Conservation (phyloP, 35 echinoderm and acorn worm genomes). For the Chiridota heheva region DNA sequence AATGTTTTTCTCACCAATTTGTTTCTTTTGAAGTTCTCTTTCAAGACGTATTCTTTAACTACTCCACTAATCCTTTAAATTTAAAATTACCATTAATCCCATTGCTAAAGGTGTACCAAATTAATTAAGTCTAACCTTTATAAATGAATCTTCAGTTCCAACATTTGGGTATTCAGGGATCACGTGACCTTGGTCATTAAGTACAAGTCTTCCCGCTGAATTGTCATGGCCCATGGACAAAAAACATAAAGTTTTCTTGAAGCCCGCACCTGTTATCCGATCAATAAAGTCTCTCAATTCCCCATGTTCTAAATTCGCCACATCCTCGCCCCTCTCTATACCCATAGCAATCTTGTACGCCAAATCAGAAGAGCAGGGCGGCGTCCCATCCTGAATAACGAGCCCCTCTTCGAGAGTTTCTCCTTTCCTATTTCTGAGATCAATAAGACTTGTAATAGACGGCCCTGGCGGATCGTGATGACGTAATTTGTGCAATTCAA, state of each 20-base stretch:
- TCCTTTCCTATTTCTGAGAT: constrained; percentile 34
- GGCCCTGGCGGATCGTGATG: constrained; percentile 46
- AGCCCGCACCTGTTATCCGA: constrained; percentile 40
- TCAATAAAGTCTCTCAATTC: constrained; percentile 44
- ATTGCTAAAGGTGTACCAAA: too few relatives aligned
- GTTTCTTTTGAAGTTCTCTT: too few relatives aligned
- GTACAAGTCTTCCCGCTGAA: constrained; percentile 28
- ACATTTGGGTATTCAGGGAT: constrained; percentile 53
- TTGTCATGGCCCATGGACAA: constrained; percentile 67
- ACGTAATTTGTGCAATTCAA: constrained; percentile 44
- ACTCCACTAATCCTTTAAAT: too few relatives aligned
- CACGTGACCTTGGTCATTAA: constrained; percentile 29
- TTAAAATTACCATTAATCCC: too few relatives aligned
- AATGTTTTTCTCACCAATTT: too few relatives aligned
- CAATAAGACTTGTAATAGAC: constrained; percentile 51
- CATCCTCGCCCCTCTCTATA: constrained; percentile 49
- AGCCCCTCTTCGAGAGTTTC: constrained; percentile 47
- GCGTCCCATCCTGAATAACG: constrained; percentile 59
- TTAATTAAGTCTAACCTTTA: too few relatives aligned
- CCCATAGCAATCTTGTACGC: constrained; percentile 27
- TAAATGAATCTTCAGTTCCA: constrained; percentile 40
- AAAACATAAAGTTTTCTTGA: constrained; percentile 70
- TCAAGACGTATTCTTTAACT: too few relatives aligned
- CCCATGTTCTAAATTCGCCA: constrained; percentile 4
- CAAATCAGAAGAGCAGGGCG: constrained; percentile 46